Percentiles rank a stretch among this genome's conserved stretches.
phyloP scores from a whole-genome alignment of 2,113 vertebrate species.

The Phycodurus eques region DNA sequence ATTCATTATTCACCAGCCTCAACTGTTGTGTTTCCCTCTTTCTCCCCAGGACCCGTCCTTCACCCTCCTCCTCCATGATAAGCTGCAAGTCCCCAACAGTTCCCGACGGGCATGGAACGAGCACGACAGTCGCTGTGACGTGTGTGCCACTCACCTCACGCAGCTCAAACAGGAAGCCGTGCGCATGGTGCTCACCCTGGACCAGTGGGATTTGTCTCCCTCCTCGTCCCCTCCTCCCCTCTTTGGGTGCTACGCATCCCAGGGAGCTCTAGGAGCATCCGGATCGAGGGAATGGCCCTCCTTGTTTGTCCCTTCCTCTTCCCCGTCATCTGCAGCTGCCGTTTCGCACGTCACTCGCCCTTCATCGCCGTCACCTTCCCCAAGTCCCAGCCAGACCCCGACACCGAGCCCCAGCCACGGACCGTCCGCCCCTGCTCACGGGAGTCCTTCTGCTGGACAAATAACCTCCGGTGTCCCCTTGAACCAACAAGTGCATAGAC shows the following conservation, averaged over 20 bases:
- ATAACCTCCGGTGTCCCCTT: slow-evolving; percentile 27
- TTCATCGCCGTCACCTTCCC: slow-evolving; percentile 67
- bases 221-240: slow-evolving; percentile 83
- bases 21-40: slow-evolving; percentile 11
- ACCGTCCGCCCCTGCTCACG: slow-evolving; percentile 34
- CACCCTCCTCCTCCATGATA: slow-evolving; percentile 88
- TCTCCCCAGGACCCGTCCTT: slow-evolving; percentile 87
- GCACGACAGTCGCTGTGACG: slow-evolving; percentile 90
- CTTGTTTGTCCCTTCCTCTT: slow-evolving; percentile 54
- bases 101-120: slow-evolving; percentile 93
- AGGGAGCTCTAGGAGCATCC: slow-evolving; percentile 38
- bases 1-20: slow-evolving; percentile 8
- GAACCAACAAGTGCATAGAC: slow-evolving; percentile 75
- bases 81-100: slow-evolving; percentile 92
- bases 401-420: slow-evolving; percentile 59
- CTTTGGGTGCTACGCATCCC: slow-evolving; percentile 62
- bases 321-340: slow-evolving; percentile 35
- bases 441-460: slow-evolving; percentile 46
- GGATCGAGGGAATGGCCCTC: slow-evolving; percentile 57
- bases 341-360: slow-evolving; percentile 51
- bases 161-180: slow-evolving; percentile 96
- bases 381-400: slow-evolving; percentile 57
- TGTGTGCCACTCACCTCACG: slow-evolving; percentile 91
- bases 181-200: slow-evolving; percentile 88
- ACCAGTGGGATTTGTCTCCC: slow-evolving; percentile 83